Percentiles rank a stretch among this genome's conserved stretches.
phyloP scores from a whole-genome alignment of 2,797 vertebrate species.

The Linurgus olivaceus region DNA sequence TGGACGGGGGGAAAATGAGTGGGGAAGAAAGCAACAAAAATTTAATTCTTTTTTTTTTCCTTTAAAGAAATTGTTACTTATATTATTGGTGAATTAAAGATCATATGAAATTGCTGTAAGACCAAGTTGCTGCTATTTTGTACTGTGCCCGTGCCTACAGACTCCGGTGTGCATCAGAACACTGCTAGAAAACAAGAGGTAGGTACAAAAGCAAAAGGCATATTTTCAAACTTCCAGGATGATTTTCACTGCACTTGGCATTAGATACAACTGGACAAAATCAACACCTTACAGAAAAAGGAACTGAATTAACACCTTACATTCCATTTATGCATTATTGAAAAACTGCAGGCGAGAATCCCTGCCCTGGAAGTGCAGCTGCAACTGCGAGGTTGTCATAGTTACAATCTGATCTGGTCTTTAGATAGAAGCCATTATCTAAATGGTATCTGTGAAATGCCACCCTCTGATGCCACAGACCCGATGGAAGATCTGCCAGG shows the following conservation, averaged over 20 bases:
- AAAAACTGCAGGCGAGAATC: neutral
- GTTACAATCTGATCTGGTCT: neutral
- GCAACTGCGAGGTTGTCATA: neutral
- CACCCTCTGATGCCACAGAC: neutral
- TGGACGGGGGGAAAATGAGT: neutral
- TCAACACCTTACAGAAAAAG: neutral
- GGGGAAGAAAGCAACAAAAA: neutral
- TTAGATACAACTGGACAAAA: neutral
- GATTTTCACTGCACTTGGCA: neutral
- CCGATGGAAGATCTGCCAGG: rapidly evolving
- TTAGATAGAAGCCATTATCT: neutral
- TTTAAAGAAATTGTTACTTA: neutral
- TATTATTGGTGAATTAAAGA: neutral
- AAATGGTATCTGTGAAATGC: neutral
- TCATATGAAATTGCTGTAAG: neutral
- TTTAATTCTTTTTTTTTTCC: neutral
- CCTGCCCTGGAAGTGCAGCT: neutral
- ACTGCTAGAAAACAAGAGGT: neutral
- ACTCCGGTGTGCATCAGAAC: neutral
- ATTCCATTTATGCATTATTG: neutral
- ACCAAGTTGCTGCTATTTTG: neutral
- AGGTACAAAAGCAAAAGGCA: neutral
- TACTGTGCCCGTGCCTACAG: neutral
- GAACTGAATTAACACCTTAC: neutral
- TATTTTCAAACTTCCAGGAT: neutral